Evolutionary conservation across 2,797 vertebrate genomes (phyloP).

Genomic region (Sternotherus odoratus): DNA sequence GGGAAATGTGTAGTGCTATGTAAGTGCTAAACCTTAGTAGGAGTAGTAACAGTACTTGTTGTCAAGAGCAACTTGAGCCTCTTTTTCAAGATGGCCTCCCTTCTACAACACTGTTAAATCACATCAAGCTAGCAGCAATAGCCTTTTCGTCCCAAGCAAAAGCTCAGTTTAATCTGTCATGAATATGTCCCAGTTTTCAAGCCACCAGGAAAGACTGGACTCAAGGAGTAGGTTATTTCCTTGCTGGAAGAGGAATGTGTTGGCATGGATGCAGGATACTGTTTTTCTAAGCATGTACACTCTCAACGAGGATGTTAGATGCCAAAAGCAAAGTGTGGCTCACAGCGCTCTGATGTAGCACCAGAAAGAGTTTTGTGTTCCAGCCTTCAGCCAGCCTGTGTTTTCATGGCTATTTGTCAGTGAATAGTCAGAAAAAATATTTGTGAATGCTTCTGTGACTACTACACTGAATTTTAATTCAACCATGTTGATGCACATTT

Average conservation of each 20-base stretch:
- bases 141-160: conserved; percentile 23
- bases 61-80: neutral
- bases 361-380: conserved; percentile 40
- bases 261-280: conserved; percentile 52
- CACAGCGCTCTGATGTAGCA: conserved; percentile 28
- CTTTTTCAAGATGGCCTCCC: neutral
- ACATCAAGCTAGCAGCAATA: conserved; percentile 16
- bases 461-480: neutral
- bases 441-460: neutral
- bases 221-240: conserved; percentile 35
- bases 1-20: neutral
- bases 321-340: conserved; percentile 18
- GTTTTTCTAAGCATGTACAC: conserved; percentile 33
- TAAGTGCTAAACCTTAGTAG: neutral
- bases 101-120: neutral
- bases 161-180: conserved; percentile 23
- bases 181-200: conserved; percentile 2
- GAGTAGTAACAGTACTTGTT: neutral
- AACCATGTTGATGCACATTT: neutral
- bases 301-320: conserved; percentile 12
- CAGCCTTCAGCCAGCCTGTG: neutral
- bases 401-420: neutral
- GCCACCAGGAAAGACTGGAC: conserved; percentile 19
- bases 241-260: conserved; percentile 37
- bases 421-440: conserved; percentile 26